Evolutionary conservation across 2,888 invertebrate species (phyloP).

Genomic region (Drosophila aldrichi): DNA sequence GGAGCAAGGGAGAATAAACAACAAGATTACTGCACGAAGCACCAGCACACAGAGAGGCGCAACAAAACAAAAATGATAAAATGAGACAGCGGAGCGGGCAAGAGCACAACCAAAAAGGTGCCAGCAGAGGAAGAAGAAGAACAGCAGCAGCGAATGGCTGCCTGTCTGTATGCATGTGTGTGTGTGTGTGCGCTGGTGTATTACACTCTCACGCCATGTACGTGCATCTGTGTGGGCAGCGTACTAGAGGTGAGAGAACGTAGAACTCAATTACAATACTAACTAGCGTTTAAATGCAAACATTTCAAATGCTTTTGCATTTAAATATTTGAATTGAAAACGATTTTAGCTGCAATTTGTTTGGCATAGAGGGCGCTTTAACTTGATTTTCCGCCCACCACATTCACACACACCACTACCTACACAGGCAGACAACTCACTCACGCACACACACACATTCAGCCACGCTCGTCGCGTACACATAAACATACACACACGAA

Average conservation of each 20-base stretch:
- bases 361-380: conserved; percentile 20
- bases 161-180: conserved; percentile 1
- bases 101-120: conserved; percentile 57
- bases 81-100: conserved; percentile 51
- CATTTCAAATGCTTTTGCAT: conserved; percentile 22
- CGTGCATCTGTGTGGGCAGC: conserved; percentile 28
- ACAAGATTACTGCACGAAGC: conserved; percentile 59
- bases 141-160: conserved; percentile 33
- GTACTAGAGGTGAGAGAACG: conserved; percentile 33
- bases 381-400: conserved; percentile 58
- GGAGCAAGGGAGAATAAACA: conserved; percentile 60
- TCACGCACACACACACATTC: conserved; percentile 35
- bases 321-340: conserved; percentile 22
- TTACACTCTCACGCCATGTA: conserved; percentile 1
- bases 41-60: conserved; percentile 41
- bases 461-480: conserved; percentile 25
- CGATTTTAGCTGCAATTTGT: conserved; percentile 19
- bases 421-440: conserved; percentile 40
- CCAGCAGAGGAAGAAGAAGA: conserved; percentile 33
- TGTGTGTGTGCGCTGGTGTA: conserved; percentile 12
- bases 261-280: conserved; percentile 38
- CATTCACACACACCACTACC: conserved; percentile 20
- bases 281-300: conserved; percentile 10
- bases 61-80: conserved; percentile 63
- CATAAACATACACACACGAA: conserved; percentile 27